Evolutionary conservation across 2,797 vertebrate genomes (phyloP).

Genomic region (Sciurus carolinensis): DNA sequence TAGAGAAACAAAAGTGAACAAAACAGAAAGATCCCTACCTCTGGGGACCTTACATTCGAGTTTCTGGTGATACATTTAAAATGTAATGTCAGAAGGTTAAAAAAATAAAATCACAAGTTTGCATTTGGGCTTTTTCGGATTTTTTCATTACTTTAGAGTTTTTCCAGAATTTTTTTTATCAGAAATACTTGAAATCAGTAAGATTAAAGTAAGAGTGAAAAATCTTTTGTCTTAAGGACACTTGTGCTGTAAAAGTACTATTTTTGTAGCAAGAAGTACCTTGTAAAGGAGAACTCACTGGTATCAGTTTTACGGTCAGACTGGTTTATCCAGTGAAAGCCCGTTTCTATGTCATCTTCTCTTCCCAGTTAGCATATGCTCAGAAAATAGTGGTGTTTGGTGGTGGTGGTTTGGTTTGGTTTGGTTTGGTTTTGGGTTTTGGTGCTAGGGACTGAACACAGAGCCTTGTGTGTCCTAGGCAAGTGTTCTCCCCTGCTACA

Average conservation of each 20-base stretch:
- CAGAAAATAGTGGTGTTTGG: background rate
- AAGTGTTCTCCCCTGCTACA: too few species aligned
- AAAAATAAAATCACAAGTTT: background rate
- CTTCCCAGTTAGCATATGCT: background rate
- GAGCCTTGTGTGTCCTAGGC: too few species aligned
- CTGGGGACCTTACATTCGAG: background rate
- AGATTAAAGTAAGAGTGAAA: conserved; percentile 7
- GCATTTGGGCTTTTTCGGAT: background rate
- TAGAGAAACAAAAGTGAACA: background rate
- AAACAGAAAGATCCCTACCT: background rate
- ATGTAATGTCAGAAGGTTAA: background rate
- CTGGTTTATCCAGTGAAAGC: background rate
- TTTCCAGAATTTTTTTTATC: background rate
- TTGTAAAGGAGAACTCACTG: background rate
- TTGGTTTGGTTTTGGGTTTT: too few species aligned
- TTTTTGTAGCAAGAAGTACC: conserved; percentile 43
- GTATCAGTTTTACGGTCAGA: background rate
- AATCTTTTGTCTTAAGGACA: conserved; percentile 56
- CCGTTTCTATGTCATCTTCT: background rate
- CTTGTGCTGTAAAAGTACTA: conserved; percentile 16
- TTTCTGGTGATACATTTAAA: background rate
- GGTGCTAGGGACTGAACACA: too few species aligned
- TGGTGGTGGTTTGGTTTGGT: too few species aligned
- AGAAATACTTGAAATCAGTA: conserved; percentile 59
- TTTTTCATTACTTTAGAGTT: conserved; percentile 48